phyloP scores from a whole-genome alignment of 2,888 invertebrate species.

The Eledone cirrhosa region DNA sequence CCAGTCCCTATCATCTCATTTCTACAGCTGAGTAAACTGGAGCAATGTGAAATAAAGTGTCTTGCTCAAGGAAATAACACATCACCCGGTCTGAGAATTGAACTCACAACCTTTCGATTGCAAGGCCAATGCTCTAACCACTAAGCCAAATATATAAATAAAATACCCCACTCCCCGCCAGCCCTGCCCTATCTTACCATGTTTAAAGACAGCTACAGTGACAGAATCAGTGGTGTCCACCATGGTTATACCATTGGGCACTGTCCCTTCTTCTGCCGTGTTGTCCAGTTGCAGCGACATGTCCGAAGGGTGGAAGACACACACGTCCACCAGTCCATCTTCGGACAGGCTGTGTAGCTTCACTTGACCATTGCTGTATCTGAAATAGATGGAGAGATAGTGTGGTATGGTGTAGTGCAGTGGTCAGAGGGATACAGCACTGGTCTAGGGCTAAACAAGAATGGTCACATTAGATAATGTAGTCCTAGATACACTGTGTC shows the following conservation, averaged over 20 bases:
- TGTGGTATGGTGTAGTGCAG: background rate
- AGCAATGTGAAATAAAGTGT: too few species aligned
- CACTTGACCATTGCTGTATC: constrained; percentile 60
- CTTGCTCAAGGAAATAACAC: too few species aligned
- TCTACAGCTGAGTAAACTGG: too few species aligned
- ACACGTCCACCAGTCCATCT: constrained; percentile 47
- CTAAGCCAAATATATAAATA: too few species aligned
- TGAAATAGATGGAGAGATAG: constrained; percentile 33
- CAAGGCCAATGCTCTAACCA: too few species aligned
- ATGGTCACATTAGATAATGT: background rate
- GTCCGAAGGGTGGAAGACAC: constrained; percentile 56
- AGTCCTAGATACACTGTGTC: too few species aligned
- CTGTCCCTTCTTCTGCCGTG: constrained; percentile 46
- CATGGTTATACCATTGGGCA: constrained; percentile 48
- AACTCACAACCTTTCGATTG: too few species aligned
- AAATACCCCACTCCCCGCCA: background rate
- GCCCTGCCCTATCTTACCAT: constrained; percentile 45
- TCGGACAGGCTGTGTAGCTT: constrained; percentile 54
- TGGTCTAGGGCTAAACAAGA: too few species aligned
- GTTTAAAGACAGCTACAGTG: constrained; percentile 55
- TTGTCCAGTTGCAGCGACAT: constrained; percentile 53
- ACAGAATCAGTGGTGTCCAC: constrained; percentile 44
- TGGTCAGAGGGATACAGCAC: background rate
- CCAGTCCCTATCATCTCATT: too few species aligned
- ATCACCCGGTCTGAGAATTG: too few species aligned